These are phyloP conservation scores for Bilobella aurantiaca DNA, from an alignment of 1,140 invertebrate species.

Conservation along the genomic window DNA sequence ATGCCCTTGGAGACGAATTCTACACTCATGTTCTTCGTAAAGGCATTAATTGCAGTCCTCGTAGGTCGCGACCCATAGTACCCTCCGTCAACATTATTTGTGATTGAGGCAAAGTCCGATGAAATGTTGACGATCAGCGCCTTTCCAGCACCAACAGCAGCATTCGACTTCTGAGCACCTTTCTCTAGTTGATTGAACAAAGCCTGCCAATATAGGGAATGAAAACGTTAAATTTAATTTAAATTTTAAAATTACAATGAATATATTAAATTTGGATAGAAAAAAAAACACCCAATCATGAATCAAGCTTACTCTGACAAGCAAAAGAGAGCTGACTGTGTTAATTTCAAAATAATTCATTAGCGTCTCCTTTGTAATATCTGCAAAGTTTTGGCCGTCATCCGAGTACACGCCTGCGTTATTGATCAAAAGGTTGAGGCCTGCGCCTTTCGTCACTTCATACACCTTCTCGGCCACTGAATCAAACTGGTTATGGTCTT, in stretches of 20 bases:
- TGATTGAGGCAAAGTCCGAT: slow-evolving; percentile 16
- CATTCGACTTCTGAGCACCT: background rate
- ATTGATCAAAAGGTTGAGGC: slow-evolving; percentile 26
- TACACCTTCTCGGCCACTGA: slow-evolving; percentile 8
- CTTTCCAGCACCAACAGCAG: slow-evolving; percentile 8
- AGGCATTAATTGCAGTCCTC: slow-evolving; percentile 11
- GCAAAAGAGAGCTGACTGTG: slow-evolving; percentile 11
- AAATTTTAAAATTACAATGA: background rate
- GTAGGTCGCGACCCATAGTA: slow-evolving; percentile 17
- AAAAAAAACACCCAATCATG: too few species aligned
- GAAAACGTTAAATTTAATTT: slow-evolving; percentile 2
- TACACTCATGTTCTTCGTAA: slow-evolving; percentile 13
- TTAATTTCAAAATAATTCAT: slow-evolving; percentile 21
- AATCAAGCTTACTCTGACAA: slow-evolving; percentile 14
- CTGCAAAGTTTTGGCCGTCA: slow-evolving; percentile 8
- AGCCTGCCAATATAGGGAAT: too few species aligned
- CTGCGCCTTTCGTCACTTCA: slow-evolving; percentile 7
- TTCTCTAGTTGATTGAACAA: slow-evolving; percentile 21
- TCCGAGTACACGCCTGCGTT: slow-evolving; percentile 20
- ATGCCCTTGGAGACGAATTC: slow-evolving; percentile 1
- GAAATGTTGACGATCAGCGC: slow-evolving; percentile 21
- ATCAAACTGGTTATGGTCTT: slow-evolving; percentile 14
- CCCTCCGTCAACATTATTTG: slow-evolving; percentile 18
- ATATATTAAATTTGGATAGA: too few species aligned
- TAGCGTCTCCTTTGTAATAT: slow-evolving; percentile 14